Evolutionary conservation across 2,797 vertebrate genomes (phyloP), one percentile per base, ranked within the genome.

Genomic region (Lepidocolaptes lacrymiger): DNA sequence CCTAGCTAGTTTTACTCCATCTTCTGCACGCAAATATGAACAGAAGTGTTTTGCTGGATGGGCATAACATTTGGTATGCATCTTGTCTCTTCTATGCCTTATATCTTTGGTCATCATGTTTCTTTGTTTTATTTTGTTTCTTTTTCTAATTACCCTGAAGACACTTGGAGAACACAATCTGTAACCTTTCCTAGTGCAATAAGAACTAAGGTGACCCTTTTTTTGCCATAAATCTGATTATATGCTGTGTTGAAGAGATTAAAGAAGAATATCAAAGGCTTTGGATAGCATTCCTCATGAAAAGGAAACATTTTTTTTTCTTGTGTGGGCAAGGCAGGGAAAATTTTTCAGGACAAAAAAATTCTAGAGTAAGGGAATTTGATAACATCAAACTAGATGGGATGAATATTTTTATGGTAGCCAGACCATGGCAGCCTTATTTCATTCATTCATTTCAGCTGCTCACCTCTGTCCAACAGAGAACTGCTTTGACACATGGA

Each of bases 241-340:
- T 78, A 36, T 41, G 20, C 13, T 82, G n/a, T 88, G 92, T 37
- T 21, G 69, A 95, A 95, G 80, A 80, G 76, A 93, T 94, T 95
- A 95, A 95, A 90, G 75, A 92, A 96, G 78, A 82, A 52, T 94
- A 93, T 88, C 48, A 75, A 95, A 95, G 64, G 72, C 89, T 78
- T 93, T 88, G 51, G 58, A 39, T 49, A 80, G 34, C 54, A 82
- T 66, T 96, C 77, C 49, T 87, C 78, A 74, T 27, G 64, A 84
- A 63, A 26, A 62, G 8, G 69, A 93, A 83, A 76, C 77, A 54
- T 4, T 68, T 81, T 94, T 86, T 94, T 86, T 95, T 67, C 58
- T 92, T 43, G 39, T 43, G 26, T 85, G 68, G 34, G 19, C 24
- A 90, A 63, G 28, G 52, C 68, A 84, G 39, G 20, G 46, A 48